Conservation (phyloP, 2,888 invertebrate genomes). For the Archips xylosteana region DNA sequence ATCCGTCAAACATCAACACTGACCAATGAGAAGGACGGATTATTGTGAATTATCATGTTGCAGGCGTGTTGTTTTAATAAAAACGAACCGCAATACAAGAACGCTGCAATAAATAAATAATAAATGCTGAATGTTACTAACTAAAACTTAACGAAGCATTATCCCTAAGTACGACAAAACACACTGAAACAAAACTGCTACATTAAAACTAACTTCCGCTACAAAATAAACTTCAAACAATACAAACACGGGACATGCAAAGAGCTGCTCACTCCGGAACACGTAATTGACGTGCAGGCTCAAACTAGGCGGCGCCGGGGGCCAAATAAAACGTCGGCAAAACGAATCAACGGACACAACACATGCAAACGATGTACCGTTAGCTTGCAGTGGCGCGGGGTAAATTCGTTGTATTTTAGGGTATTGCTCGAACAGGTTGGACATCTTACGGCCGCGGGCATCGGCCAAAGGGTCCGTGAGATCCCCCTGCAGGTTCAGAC, state of each 20-base stretch:
- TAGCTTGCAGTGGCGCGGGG: slow-evolving; percentile 86
- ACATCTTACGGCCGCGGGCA: slow-evolving; percentile 86
- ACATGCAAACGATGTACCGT: slow-evolving; percentile 76
- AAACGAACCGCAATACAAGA: not conserved
- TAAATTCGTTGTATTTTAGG: slow-evolving; percentile 92
- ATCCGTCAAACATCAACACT: not conserved
- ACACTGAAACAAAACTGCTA: slow-evolving; percentile 23
- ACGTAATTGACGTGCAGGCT: slow-evolving; percentile 74
- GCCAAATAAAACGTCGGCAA: slow-evolving; percentile 65
- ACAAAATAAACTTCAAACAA: slow-evolving; percentile 65
- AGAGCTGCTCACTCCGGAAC: slow-evolving; percentile 65
- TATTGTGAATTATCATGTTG: not conserved
- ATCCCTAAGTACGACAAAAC: slow-evolving; percentile 10
- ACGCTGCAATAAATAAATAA: slow-evolving; percentile 7
- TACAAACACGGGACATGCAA: slow-evolving; percentile 77
- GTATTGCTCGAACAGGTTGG: slow-evolving; percentile 90
- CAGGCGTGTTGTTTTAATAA: not conserved
- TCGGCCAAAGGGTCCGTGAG: slow-evolving; percentile 74
- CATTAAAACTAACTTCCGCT: slow-evolving; percentile 55
- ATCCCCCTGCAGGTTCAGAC: slow-evolving; percentile 74
- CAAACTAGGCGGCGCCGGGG: slow-evolving; percentile 58
- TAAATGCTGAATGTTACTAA: not conserved
- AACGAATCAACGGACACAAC: slow-evolving; percentile 64
- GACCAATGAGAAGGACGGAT: not conserved
- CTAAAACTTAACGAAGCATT: slow-evolving; percentile 9